Percentiles rank a stretch among this genome's conserved stretches.
phyloP scores from a whole-genome alignment of 2,797 vertebrate genomes.

The Hypotaenidia philippensis region DNA sequence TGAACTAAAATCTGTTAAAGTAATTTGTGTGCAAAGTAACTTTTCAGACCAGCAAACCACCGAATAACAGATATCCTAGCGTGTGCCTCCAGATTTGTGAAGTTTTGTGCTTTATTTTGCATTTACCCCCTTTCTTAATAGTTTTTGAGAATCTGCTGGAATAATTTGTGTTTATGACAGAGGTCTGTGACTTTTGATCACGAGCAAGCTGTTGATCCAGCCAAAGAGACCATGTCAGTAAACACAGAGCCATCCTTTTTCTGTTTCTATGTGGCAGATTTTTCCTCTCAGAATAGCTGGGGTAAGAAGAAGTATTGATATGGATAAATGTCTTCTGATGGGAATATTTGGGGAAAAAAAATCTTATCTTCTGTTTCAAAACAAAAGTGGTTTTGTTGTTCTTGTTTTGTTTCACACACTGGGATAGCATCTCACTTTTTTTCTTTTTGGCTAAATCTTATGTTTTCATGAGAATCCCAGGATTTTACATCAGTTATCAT shows the following conservation, averaged over 20 bases:
- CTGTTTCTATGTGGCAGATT: neutral
- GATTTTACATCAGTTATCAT: neutral
- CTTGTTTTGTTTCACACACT: neutral
- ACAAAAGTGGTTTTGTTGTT: neutral
- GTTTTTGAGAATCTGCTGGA: constrained; percentile 3
- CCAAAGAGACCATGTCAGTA: neutral
- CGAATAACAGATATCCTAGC: neutral
- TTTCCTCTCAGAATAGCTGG: neutral
- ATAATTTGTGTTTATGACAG: neutral
- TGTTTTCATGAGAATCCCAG: neutral
- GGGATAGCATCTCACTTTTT: neutral
- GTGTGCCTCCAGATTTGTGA: neutral
- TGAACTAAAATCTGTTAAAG: constrained; percentile 31
- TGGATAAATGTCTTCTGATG: neutral
- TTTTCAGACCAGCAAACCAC: constrained; percentile 6
- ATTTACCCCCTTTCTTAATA: neutral
- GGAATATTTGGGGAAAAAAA: neutral
- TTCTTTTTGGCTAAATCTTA: neutral
- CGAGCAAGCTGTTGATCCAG: neutral
- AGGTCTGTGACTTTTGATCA: neutral
- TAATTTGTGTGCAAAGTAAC: neutral
- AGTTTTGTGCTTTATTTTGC: neutral
- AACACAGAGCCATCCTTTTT: neutral
- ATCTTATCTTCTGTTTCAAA: neutral
- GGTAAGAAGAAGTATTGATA: neutral